These are phyloP conservation scores for Leptodactylus fuscus DNA, from an alignment of 2,113 vertebrate genomes.

Conservation along the genomic window DNA sequence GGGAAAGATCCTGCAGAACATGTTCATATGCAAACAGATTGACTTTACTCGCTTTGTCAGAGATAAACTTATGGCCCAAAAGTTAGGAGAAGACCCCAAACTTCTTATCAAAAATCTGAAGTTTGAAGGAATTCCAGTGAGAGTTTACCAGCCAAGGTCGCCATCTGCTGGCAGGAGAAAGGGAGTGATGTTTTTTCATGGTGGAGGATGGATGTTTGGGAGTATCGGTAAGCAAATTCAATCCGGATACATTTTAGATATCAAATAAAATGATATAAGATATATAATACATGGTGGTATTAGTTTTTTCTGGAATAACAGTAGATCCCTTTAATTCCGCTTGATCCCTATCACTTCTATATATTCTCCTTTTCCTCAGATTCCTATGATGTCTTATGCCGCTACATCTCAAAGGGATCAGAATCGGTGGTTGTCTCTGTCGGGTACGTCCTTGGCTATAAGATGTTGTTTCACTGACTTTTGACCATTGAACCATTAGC, in stretches of 20 bases:
- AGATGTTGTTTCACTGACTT: neutral
- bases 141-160: constrained; percentile 78
- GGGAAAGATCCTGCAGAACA: constrained; percentile 80
- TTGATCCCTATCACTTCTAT: no score
- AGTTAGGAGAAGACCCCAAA: constrained; percentile 61
- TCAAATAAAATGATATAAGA: neutral
- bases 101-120: constrained; percentile 75
- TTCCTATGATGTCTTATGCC: constrained; percentile 76
- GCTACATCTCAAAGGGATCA: constrained; percentile 75
- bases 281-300: no score
- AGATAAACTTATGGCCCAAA: constrained; percentile 57
- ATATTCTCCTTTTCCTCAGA: constrained; percentile 72
- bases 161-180: constrained; percentile 65
- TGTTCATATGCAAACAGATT: constrained; percentile 77
- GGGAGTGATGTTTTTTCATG: constrained; percentile 83
- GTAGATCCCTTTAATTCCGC: no score
- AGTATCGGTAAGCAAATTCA: constrained; percentile 77
- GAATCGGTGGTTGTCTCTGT: constrained; percentile 83
- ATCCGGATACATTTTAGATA: neutral
- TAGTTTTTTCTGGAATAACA: no score
- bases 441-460: constrained; percentile 72
- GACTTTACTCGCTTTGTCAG: constrained; percentile 72
- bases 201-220: constrained; percentile 79
- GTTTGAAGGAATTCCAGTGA: constrained; percentile 78
- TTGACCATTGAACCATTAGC: neutral